Conservation (phyloP, 2,888 invertebrate species). For the Parasteatoda lunata region DNA sequence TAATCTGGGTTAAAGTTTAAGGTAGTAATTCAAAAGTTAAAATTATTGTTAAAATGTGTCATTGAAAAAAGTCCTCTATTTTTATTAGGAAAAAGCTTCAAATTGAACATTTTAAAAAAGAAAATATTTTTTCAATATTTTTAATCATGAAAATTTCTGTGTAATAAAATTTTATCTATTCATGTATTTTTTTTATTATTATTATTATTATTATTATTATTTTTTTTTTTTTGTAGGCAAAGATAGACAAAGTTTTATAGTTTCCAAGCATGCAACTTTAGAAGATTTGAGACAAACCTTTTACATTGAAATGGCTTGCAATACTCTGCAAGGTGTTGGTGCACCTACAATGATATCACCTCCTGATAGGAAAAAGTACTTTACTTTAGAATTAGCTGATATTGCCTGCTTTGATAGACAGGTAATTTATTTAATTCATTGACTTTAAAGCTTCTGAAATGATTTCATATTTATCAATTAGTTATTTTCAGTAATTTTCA, state of each 20-base stretch:
- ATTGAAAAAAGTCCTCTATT: no score
- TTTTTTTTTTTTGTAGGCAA: constrained; percentile 70
- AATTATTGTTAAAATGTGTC: no score
- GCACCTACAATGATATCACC: constrained; percentile 74
- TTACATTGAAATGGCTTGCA: constrained; percentile 77
- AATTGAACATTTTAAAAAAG: no score
- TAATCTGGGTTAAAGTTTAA: no score
- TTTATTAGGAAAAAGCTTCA: no score
- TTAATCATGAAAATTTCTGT: no score
- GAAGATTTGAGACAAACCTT: constrained; percentile 70
- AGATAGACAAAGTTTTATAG: constrained; percentile 72
- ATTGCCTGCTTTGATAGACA: constrained; percentile 74
- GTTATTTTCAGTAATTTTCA: background rate
- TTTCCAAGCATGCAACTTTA: constrained; percentile 69
- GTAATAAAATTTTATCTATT: no score
- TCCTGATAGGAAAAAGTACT: constrained; percentile 74
- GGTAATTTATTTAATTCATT: constrained; percentile 45
- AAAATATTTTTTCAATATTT: no score
- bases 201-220: background rate
- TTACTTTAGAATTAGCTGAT: constrained; percentile 74
- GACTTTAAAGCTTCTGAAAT: no score
- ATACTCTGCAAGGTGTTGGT: constrained; percentile 76
- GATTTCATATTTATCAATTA: background rate
- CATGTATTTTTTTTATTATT: no score
- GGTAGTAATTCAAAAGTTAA: no score